Evolutionary conservation across 1,140 invertebrate genomes (phyloP), one percentile per base, ranked within the genome.

Genomic region (Brachionus manjavacas): DNA sequence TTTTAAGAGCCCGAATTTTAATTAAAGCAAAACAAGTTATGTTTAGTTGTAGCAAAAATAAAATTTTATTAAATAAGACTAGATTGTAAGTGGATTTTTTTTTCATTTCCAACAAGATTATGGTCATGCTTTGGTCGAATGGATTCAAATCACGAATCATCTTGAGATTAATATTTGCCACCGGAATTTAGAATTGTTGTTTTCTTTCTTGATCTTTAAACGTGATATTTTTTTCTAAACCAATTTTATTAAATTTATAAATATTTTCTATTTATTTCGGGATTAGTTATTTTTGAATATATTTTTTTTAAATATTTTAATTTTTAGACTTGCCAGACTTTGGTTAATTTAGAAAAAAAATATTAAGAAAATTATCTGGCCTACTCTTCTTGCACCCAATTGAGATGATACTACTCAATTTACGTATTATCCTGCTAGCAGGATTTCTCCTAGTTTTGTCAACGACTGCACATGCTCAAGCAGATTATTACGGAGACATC

Each of bases 351-450:
- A 20, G 39, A 72, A 39, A 72, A 35, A 72, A 70, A 68, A 28
- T 11, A 16, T 23, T 68, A 31, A 39, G 16, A 64, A 68, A 39
- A 28, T 16, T 41, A 41, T 72, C 68, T 72, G 39, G 68, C 68
- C 39, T 41, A 46, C 14, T 6, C 20, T 60, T 20, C 9, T 25
- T 25, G 52, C 52, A 60, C 9, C 4, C 16, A 70, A 25, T 76
- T 49, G 25, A 76, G 72, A 76, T 76, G 72, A 76, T n/a, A 76
- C 28, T 76, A 49, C 41, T 76, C n/a, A 76, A 76, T 25, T 49
- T 49, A n/a, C 72, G 72, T 14, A 52, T 49, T 31, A 31, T 76
- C 72, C 72, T 76, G n/a, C 31, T 49, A 31, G 16, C 41, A 20
- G 72, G 72, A 76, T 76, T 76, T 52, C 12, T 76, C 14, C 8